Percentiles rank a stretch among this genome's conserved stretches.
phyloP scores from a whole-genome alignment of 1,140 invertebrate species.

The Drosophila baimaii region DNA sequence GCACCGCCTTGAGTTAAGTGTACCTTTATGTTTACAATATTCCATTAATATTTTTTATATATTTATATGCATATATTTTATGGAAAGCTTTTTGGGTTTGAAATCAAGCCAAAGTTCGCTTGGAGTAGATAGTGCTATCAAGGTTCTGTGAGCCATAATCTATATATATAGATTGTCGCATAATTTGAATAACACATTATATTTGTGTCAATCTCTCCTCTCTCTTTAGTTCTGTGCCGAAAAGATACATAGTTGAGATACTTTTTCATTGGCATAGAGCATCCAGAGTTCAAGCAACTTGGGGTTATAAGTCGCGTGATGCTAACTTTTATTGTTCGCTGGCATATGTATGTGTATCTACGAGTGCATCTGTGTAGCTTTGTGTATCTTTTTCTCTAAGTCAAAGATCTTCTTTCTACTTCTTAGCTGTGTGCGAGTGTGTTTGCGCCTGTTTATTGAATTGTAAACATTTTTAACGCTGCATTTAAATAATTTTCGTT shows the following conservation, averaged over 20 bases:
- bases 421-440: constrained; percentile 8
- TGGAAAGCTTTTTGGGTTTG: not conserved
- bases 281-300: constrained; percentile 14
- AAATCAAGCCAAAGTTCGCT: constrained; percentile 2
- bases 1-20: too few species aligned
- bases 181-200: not conserved
- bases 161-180: constrained; percentile 14
- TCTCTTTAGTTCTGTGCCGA: not conserved
- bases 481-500: constrained; percentile 73
- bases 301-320: constrained; percentile 12
- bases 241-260: not conserved
- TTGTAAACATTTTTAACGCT: constrained; percentile 80
- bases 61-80: not conserved
- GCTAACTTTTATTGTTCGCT: constrained; percentile 19
- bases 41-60: not conserved
- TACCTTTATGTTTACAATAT: not conserved
- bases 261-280: constrained; percentile 16
- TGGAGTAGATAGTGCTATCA: constrained; percentile 16
- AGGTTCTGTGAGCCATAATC: not conserved
- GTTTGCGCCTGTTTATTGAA: constrained; percentile 75
- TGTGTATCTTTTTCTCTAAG: constrained; percentile 38
- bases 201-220: not conserved
- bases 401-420: constrained; percentile 45
- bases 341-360: constrained; percentile 18
- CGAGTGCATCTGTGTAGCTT: constrained; percentile 15